A percentile compares a stretch with the other conserved stretches of the same genome.
Conservation (phyloP, 37 sponge, comb jelly and placozoan genomes). For the Bolinopsis microptera region DNA sequence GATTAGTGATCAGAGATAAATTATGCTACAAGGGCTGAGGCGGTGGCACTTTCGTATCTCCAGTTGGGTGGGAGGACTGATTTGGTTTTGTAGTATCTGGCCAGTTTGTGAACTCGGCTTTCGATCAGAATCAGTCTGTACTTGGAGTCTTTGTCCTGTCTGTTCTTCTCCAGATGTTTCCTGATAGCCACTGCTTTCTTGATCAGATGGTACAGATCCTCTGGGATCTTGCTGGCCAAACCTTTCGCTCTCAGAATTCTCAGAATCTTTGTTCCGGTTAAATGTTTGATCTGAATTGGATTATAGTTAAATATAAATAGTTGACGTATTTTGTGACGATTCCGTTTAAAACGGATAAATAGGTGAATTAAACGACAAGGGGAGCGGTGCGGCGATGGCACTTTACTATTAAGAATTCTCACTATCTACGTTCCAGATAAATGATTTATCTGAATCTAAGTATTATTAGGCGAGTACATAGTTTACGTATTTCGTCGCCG, state of each 20-base stretch:
- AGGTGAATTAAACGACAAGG: too few relatives aligned
- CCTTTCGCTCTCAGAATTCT: constrained; percentile 92
- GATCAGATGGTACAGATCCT: constrained; percentile 93
- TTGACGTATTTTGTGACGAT: too few relatives aligned
- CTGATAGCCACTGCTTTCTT: constrained; percentile 95
- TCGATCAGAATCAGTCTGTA: constrained; percentile 94
- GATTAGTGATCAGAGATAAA: background rate
- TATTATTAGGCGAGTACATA: too few relatives aligned
- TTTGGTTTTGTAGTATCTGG: constrained; percentile 91
- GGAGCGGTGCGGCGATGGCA: too few relatives aligned
- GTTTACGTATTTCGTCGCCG: too few relatives aligned
- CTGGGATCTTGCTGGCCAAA: constrained; percentile 84
- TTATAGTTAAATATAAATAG: too few relatives aligned
- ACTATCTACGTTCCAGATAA: background rate
- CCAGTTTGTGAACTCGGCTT: constrained; percentile 87
- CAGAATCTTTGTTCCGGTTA: constrained; percentile 95
- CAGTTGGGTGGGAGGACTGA: constrained; percentile 91
- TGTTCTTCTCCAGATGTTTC: constrained; percentile 92
- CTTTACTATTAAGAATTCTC: background rate
- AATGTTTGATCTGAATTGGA: constrained; percentile 73
- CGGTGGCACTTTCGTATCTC: constrained; percentile 95
- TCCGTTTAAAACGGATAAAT: too few relatives aligned
- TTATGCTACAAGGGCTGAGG: constrained; percentile 93
- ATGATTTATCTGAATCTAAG: too few relatives aligned
- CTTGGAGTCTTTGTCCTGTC: constrained; percentile 93